Evolutionary conservation across 2,797 vertebrate genomes (phyloP).

Genomic region (Streptopelia turtur): DNA sequence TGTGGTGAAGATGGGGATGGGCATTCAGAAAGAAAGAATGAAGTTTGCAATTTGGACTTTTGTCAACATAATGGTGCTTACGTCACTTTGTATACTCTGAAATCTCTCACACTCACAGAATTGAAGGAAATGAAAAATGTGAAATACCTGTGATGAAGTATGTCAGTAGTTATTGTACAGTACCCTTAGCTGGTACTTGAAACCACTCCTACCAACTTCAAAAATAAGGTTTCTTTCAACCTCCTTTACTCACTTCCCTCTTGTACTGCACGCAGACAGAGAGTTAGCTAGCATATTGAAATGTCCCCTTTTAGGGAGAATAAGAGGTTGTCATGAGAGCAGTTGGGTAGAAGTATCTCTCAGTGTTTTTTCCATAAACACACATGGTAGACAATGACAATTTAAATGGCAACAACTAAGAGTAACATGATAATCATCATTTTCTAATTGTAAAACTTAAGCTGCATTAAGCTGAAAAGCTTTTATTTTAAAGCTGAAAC

Average conservation of each 20-base stretch:
- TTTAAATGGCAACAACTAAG: neutral
- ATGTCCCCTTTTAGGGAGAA: neutral
- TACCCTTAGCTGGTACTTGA: slow-evolving; percentile 15
- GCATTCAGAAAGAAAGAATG: neutral
- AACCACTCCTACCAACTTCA: slow-evolving; percentile 20
- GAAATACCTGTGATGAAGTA: neutral
- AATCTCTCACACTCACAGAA: neutral
- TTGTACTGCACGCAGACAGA: neutral
- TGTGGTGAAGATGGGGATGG: neutral
- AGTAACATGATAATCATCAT: neutral
- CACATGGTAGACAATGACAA: neutral
- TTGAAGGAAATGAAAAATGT: neutral
- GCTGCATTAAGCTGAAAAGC: neutral
- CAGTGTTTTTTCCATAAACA: neutral
- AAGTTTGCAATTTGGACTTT: neutral
- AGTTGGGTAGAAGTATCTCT: neutral
- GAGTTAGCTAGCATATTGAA: neutral
- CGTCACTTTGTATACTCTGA: neutral
- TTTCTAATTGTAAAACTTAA: neutral
- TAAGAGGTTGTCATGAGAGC: neutral
- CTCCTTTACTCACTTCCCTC: neutral
- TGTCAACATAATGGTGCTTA: neutral
- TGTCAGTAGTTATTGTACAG: slow-evolving; percentile 9
- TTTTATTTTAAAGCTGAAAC: neutral
- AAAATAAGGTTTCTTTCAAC: neutral